Percentiles rank a stretch among this genome's conserved stretches.
phyloP scores from a whole-genome alignment of 2,113 vertebrate species.

The Noturus placidus region DNA sequence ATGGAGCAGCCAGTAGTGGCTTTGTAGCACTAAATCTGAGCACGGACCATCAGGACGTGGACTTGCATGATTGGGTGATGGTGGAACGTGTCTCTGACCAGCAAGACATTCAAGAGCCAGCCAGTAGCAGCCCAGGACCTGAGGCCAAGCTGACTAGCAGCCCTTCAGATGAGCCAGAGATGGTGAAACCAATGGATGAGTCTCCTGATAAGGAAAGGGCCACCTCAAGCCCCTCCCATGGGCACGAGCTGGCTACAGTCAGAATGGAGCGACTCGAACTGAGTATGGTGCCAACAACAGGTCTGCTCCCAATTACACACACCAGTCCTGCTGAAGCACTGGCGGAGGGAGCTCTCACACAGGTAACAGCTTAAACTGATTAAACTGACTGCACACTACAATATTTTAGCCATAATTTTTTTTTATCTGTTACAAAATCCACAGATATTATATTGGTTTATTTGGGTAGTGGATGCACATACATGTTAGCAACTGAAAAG shows the following conservation, averaged over 20 bases:
- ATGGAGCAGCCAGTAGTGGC: constrained; percentile 85
- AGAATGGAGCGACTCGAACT: constrained; percentile 82
- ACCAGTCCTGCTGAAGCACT: constrained; percentile 91
- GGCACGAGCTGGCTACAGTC: constrained; percentile 54
- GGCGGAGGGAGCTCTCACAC: constrained; percentile 89
- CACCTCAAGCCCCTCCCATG: constrained; percentile 63
- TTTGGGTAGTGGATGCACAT: not conserved
- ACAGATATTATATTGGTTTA: not conserved
- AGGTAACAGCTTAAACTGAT: constrained; percentile 74
- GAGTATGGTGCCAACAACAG: constrained; percentile 71
- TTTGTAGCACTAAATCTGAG: constrained; percentile 93
- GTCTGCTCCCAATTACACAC: constrained; percentile 80
- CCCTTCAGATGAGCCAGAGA: constrained; percentile 90
- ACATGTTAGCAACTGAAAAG: not conserved
- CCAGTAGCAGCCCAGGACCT: constrained; percentile 63
- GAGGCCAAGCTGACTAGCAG: constrained; percentile 81
- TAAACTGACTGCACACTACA: not conserved
- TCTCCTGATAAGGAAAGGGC: constrained; percentile 52
- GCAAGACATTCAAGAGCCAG: constrained; percentile 74
- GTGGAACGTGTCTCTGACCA: constrained; percentile 86
- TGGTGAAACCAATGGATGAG: constrained; percentile 82
- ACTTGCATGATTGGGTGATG: constrained; percentile 96
- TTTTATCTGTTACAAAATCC: not conserved
- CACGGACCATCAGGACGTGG: constrained; percentile 88
- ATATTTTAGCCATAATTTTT: not conserved